A percentile compares a stretch with the other conserved stretches of the same genome.
Conservation (phyloP, 2,113 vertebrate genomes). For the Oncorhynchus kisutch region DNA sequence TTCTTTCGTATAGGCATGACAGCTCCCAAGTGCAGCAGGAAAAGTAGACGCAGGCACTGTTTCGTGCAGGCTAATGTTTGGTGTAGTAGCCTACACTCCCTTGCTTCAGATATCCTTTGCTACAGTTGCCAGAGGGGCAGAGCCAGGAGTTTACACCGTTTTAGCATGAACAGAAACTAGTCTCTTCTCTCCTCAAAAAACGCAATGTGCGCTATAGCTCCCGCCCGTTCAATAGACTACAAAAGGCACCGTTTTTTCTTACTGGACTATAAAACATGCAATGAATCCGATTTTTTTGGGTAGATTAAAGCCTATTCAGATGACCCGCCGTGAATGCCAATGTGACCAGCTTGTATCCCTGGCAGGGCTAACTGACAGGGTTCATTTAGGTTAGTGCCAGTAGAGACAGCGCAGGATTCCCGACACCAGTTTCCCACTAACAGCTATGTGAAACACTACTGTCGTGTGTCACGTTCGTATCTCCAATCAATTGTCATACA, state of each 20-base stretch:
- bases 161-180: not conserved
- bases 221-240: not conserved
- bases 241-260: not conserved
- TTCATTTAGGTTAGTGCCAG: not conserved
- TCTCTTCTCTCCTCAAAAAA: too few relatives aligned
- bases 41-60: not conserved
- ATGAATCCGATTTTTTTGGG: not conserved
- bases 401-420: not conserved
- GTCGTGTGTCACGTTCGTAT: not conserved
- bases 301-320: not conserved
- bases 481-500: not conserved
- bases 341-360: not conserved
- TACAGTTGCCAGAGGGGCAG: not conserved
- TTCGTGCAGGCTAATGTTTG: not conserved
- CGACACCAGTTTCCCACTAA: not conserved
- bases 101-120: not conserved
- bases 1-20: constrained; percentile 81
- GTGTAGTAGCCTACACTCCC: not conserved
- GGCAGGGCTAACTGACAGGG: too few relatives aligned
- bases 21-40: constrained; percentile 11
- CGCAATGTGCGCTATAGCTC: not conserved
- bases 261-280: not conserved
- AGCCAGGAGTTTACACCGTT: constrained; percentile 2
- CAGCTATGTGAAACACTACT: not conserved
- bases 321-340: not conserved